phyloP scores from a whole-genome alignment of 2,888 invertebrate species.

The Aromia moschata region DNA sequence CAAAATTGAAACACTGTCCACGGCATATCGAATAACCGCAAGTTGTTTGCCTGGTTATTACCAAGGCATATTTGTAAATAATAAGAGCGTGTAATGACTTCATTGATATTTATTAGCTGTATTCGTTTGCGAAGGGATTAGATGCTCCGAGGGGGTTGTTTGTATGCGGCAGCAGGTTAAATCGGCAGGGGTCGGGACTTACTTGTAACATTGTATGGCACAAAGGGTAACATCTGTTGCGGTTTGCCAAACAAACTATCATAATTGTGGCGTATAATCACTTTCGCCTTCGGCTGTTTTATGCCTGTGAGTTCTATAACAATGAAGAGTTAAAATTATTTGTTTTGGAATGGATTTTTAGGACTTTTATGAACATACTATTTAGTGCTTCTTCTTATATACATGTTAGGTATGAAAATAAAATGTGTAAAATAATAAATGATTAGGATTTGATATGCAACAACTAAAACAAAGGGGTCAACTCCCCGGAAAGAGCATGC shows the following conservation, averaged over 20 bases:
- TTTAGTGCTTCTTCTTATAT: too few species aligned
- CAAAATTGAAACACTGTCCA: constrained; percentile 12
- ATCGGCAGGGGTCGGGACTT: constrained; percentile 30
- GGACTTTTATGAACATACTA: too few species aligned
- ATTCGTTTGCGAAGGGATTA: constrained; percentile 43
- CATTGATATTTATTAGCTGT: constrained; percentile 45
- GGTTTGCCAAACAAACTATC: constrained; percentile 49
- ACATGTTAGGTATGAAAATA: too few species aligned
- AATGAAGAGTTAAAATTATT: neutral
- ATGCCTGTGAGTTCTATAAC: constrained; percentile 28
- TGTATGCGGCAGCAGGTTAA: constrained; percentile 32
- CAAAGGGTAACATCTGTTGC: constrained; percentile 52
- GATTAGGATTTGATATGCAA: neutral
- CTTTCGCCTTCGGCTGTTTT: constrained; percentile 36
- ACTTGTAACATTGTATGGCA: constrained; percentile 46
- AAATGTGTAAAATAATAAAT: neutral
- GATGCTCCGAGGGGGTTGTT: constrained; percentile 30
- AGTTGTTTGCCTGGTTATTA: constrained; percentile 36
- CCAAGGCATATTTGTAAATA: constrained; percentile 41
- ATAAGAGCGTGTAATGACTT: constrained; percentile 43
- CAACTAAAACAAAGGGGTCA: too few species aligned
- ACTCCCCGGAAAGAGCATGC: too few species aligned
- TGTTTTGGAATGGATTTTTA: too few species aligned
- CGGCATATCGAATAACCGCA: constrained; percentile 24
- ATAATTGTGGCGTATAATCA: constrained; percentile 42